phyloP scores from a whole-genome alignment of 2,113 vertebrate species.

The Perccottus glenii region DNA sequence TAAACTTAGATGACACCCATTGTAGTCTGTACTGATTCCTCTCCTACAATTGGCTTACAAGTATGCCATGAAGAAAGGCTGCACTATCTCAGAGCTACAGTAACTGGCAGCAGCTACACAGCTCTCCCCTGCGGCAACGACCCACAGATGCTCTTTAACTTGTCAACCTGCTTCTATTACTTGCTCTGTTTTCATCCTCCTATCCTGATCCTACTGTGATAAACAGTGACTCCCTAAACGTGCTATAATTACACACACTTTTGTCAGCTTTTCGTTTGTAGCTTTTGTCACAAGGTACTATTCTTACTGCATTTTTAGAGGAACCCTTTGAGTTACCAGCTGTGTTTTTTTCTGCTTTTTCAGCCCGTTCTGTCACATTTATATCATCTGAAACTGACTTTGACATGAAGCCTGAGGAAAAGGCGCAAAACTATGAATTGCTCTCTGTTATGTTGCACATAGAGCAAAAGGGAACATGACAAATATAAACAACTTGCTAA shows the following conservation, averaged over 20 bases:
- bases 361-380: conserved; percentile 55
- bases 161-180: conserved; percentile 34
- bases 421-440: conserved; percentile 48
- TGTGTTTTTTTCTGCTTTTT: conserved; percentile 24
- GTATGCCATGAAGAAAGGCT: conserved; percentile 42
- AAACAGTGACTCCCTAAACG: conserved; percentile 53
- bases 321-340: conserved; percentile 52
- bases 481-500: conserved; percentile 9
- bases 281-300: conserved; percentile 26
- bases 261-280: conserved; percentile 45
- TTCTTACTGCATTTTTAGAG: conserved; percentile 37
- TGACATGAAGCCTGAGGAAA: conserved; percentile 61
- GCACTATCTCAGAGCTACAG: conserved; percentile 48
- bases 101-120: conserved; percentile 53
- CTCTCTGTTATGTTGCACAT: conserved; percentile 39
- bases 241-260: conserved; percentile 58
- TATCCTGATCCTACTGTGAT: conserved; percentile 26
- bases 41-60: conserved; percentile 34
- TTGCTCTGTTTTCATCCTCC: conserved; percentile 42
- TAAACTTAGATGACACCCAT: conserved; percentile 55
- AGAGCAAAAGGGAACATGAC: conserved; percentile 26
- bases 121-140: conserved; percentile 47
- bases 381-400: conserved; percentile 62
- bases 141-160: conserved; percentile 45
- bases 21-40: conserved; percentile 41